Evolutionary conservation across 2,113 vertebrate genomes (phyloP), one percentile per base, ranked within the genome.

Genomic region (Poeciliopsis turrubarensis): DNA sequence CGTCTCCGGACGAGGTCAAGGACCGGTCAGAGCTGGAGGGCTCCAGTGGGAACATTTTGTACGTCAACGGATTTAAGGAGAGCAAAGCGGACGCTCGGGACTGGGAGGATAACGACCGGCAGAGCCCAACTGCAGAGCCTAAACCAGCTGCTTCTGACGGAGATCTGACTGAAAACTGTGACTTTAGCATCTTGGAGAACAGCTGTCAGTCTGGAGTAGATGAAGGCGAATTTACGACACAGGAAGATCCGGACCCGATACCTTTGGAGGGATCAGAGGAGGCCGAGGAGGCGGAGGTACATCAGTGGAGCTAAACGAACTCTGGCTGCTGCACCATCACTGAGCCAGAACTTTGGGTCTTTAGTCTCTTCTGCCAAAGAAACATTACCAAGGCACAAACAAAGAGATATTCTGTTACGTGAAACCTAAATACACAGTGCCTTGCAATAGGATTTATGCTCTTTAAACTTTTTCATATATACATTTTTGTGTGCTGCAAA

Each of bases 121-220:
- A 41, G 0, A 54, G 64, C 27, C 22, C 65, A 32, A 31, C 84
- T 31, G 15, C 75, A 63, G 79, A 87, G 0, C 0, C 77, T 1
- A 73, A 68, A 68, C 80, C 79, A 0, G 4, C 70, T 14, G 57
- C 26, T 4, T 67, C 62, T 1, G 66, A 34, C 5, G 83, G 7
- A 70, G 86, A 81, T 66, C 73, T 80, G 64, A 81, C 65, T 13
- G 84, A 84, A 73, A 84, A 77, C 0, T 41, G 87, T 5, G 90
- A 93, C 64, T 88, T 92, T 29, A 89, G 85, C 32, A 68, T 91
- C 61, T 63, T 91, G 4, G 86, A 70, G 77, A 78, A 27, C 44
- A 78, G 72, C 85, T n/a, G 74, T 39, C 17, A 54, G 7, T 0
- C 72, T 1, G 83, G 11, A 9, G 62, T 60, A 27, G 68, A 51